phyloP scores from a whole-genome alignment of 2,113 vertebrate genomes.

The Epinephelus moara region DNA sequence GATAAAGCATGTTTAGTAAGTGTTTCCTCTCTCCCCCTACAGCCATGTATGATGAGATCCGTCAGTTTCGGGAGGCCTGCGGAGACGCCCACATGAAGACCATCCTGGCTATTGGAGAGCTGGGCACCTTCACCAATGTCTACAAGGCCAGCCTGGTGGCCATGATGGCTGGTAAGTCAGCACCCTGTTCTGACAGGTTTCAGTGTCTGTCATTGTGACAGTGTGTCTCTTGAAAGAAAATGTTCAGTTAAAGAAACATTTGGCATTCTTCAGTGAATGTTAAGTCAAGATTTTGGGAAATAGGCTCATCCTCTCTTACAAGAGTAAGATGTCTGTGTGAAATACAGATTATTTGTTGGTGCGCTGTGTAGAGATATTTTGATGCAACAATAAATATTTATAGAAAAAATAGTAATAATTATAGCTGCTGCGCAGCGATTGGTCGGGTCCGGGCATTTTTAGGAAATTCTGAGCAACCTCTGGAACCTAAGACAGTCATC shows the following conservation, averaged over 20 bases:
- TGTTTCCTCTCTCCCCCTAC: conserved; percentile 4
- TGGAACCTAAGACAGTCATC: too few relatives aligned
- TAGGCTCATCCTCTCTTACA: background rate
- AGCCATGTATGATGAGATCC: conserved; percentile 95
- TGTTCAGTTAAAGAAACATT: too few relatives aligned
- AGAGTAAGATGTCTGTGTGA: background rate
- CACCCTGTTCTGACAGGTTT: background rate
- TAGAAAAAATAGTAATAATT: too few relatives aligned
- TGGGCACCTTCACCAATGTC: conserved; percentile 92
- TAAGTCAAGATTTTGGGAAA: background rate
- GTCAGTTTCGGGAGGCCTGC: conserved; percentile 90
- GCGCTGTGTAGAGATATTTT: background rate
- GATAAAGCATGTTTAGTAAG: background rate
- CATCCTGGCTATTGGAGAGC: conserved; percentile 94
- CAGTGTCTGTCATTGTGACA: too few relatives aligned
- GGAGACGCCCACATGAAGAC: conserved; percentile 96
- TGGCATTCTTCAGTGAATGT: background rate
- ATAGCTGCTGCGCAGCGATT: too few relatives aligned
- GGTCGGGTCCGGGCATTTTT: too few relatives aligned
- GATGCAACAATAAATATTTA: background rate
- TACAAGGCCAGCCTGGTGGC: conserved; percentile 96
- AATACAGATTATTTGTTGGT: too few relatives aligned
- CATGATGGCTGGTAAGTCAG: conserved; percentile 97
- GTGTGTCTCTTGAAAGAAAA: background rate
- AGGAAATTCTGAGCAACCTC: too few relatives aligned